A percentile compares a stretch with the other conserved stretches of the same genome.
Conservation (phyloP, 2,888 invertebrate genomes). For the Mamestra brassicae region DNA sequence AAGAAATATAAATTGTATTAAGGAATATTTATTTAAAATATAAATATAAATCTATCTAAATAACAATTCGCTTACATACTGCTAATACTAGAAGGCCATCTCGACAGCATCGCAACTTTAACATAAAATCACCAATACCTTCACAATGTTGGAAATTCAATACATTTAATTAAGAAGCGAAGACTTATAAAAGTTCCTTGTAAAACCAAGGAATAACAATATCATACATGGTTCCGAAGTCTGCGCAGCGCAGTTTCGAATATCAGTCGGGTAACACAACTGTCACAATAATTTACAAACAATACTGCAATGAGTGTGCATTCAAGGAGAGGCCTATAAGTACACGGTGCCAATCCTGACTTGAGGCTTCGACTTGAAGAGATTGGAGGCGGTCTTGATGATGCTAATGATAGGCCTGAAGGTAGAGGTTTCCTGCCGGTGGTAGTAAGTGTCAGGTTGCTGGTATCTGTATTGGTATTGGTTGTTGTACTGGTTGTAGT, state of each 20-base stretch:
- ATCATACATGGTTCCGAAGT: slow-evolving; percentile 86
- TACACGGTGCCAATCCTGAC: slow-evolving; percentile 87
- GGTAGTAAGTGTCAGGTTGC: slow-evolving; percentile 78
- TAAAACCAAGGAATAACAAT: slow-evolving; percentile 90
- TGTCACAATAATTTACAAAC: slow-evolving; percentile 85
- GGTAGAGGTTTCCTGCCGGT: slow-evolving; percentile 81
- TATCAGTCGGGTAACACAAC: slow-evolving; percentile 89
- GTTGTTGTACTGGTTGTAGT: slow-evolving; percentile 84
- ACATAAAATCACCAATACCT: slow-evolving; percentile 82
- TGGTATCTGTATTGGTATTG: slow-evolving; percentile 77
- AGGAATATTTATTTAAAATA: slow-evolving; percentile 81
- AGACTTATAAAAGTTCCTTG: slow-evolving; percentile 83
- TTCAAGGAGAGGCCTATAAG: slow-evolving; percentile 73
- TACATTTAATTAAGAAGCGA: slow-evolving; percentile 72
- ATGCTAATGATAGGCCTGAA: slow-evolving; percentile 87
- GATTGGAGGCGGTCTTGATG: slow-evolving; percentile 86
- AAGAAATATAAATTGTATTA: slow-evolving; percentile 71
- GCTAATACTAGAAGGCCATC: slow-evolving; percentile 88
- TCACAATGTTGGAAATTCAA: slow-evolving; percentile 75
- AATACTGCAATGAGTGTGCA: slow-evolving; percentile 81
- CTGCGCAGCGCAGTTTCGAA: slow-evolving; percentile 82
- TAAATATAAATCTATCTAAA: slow-evolving; percentile 80
- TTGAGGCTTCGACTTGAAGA: slow-evolving; percentile 86
- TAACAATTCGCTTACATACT: slow-evolving; percentile 83
- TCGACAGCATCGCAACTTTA: slow-evolving; percentile 82